These are phyloP conservation scores for Drosophila takahashii DNA, from an alignment of 1,140 invertebrate species.

Conservation along the genomic window DNA sequence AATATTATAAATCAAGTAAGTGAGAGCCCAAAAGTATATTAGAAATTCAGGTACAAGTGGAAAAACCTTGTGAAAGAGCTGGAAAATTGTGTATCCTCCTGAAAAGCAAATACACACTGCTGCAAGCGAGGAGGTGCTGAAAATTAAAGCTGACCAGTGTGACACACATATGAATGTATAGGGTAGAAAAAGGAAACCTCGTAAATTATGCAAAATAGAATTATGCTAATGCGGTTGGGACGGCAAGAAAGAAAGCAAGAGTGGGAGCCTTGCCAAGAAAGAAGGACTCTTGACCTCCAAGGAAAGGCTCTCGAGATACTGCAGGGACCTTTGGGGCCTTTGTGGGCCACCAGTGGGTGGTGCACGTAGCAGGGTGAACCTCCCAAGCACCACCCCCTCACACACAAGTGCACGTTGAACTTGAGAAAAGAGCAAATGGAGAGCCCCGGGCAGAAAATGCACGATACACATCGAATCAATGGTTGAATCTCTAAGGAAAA, in stretches of 20 bases:
- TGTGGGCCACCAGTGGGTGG: constrained; percentile 65
- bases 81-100: constrained; percentile 73
- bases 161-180: constrained; percentile 25
- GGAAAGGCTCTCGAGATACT: constrained; percentile 38
- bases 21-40: constrained; percentile 18
- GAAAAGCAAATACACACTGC: constrained; percentile 52
- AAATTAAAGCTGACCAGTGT: constrained; percentile 45
- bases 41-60: neutral
- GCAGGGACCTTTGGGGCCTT: constrained; percentile 34
- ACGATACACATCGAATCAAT: constrained; percentile 21
- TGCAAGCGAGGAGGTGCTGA: constrained; percentile 13
- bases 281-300: constrained; percentile 31
- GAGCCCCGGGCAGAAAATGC: constrained; percentile 6
- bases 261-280: constrained; percentile 33
- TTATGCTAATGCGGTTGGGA: constrained; percentile 55
- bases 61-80: constrained; percentile 40
- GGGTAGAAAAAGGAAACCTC: neutral
- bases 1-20: constrained; percentile 30
- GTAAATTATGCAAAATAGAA: constrained; percentile 57
- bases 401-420: constrained; percentile 72
- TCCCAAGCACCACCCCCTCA: constrained; percentile 10
- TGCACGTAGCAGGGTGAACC: constrained; percentile 9
- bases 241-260: constrained; percentile 59
- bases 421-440: constrained; percentile 49
- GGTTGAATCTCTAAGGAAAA: constrained; percentile 1